These are phyloP conservation scores for Plutomurus gul DNA, from an alignment of 1,140 invertebrate species.

Conservation along the genomic window DNA sequence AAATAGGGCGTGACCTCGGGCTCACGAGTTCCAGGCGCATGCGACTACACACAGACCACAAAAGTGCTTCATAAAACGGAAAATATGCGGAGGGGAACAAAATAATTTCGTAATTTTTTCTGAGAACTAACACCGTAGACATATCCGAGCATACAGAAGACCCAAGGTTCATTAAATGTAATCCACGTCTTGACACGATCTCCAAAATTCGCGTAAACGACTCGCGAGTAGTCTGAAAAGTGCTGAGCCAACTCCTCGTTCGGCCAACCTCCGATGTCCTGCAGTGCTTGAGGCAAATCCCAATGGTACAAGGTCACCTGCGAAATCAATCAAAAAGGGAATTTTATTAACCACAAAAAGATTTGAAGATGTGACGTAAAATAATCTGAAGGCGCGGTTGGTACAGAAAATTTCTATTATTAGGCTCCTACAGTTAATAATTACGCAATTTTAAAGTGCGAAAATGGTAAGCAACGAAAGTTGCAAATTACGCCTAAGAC, in stretches of 20 bases:
- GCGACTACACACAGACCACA: background rate
- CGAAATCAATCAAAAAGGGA: background rate
- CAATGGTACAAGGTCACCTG: conserved; percentile 57
- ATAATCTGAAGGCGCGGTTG: background rate
- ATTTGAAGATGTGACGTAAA: too few species aligned
- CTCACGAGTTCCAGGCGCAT: background rate
- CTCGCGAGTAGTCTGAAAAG: conserved; percentile 48
- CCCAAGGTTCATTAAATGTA: conserved; percentile 54
- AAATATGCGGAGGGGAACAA: too few species aligned
- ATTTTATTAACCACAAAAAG: too few species aligned
- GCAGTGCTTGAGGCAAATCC: conserved; percentile 59
- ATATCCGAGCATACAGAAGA: background rate
- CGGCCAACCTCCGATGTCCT: conserved; percentile 51
- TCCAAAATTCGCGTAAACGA: conserved; percentile 49
- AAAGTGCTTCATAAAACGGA: too few species aligned
- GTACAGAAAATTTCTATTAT: too few species aligned
- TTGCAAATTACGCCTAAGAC: too few species aligned
- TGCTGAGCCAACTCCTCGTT: conserved; percentile 48
- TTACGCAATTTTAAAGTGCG: too few species aligned
- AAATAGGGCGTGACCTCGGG: conserved; percentile 6
- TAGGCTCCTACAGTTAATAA: too few species aligned
- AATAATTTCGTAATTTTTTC: background rate
- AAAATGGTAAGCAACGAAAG: too few species aligned
- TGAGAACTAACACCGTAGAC: background rate
- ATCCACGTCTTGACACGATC: conserved; percentile 54